Evolutionary conservation across 1,140 invertebrate species (phyloP).

Genomic region (Coelopa frigida): DNA sequence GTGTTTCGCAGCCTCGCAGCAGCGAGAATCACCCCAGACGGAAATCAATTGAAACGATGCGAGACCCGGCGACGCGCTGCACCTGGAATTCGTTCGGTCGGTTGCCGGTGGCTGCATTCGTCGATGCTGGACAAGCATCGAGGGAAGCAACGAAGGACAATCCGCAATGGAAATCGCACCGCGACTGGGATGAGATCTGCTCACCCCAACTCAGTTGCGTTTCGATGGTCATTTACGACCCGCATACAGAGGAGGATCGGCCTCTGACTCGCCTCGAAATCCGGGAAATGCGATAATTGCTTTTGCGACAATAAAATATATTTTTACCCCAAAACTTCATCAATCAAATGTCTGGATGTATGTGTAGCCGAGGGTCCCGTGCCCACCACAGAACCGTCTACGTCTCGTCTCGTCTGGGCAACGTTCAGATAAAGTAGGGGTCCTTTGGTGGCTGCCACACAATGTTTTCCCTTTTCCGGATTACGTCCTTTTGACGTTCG

Average conservation of each 20-base stretch:
- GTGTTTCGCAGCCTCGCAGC: not conserved
- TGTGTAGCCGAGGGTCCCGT: not conserved
- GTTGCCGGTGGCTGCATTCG: slow-evolving; percentile 6
- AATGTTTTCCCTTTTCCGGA: slow-evolving; percentile 8
- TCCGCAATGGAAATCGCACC: not conserved
- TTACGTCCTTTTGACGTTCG: slow-evolving; percentile 9
- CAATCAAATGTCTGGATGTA: not conserved
- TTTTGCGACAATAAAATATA: too few relatives aligned
- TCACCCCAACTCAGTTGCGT: not conserved
- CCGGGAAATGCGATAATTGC: not conserved
- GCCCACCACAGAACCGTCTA: not conserved
- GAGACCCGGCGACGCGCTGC: not conserved
- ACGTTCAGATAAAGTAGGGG: too few relatives aligned
- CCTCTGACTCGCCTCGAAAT: not conserved
- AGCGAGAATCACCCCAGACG: not conserved
- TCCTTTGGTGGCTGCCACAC: not conserved
- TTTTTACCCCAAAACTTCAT: not conserved
- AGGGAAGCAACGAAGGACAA: not conserved
- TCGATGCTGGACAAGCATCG: not conserved
- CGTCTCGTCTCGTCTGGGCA: too few relatives aligned
- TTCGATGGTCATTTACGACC: not conserved
- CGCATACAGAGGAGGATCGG: not conserved
- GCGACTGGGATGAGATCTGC: too few relatives aligned
- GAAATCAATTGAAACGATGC: not conserved
- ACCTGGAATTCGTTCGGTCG: slow-evolving; percentile 13